Evolutionary conservation across 2,888 invertebrate genomes (phyloP).

Genomic region (Amblyjoppa proteus): DNA sequence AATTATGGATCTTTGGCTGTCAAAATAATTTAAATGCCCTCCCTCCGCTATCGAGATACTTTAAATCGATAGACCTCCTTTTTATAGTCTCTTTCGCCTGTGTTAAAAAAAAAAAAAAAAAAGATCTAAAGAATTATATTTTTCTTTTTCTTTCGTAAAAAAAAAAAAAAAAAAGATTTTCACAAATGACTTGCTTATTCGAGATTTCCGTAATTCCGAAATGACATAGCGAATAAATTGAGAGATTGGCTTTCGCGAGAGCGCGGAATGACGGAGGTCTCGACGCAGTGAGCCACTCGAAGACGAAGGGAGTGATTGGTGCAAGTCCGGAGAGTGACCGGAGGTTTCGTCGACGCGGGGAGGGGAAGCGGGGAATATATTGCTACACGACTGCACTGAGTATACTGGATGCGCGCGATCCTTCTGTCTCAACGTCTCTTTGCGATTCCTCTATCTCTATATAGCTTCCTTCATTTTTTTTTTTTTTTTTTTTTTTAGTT

Average conservation of each 20-base stretch:
- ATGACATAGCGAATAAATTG: constrained; percentile 41
- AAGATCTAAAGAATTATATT: background rate
- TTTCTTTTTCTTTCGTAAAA: background rate
- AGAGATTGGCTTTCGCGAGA: constrained; percentile 39
- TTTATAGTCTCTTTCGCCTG: background rate
- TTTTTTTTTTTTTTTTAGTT: background rate
- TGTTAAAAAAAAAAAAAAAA: background rate
- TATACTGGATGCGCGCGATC: constrained; percentile 63
- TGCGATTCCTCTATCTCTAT: constrained; percentile 51
- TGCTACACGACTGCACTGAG: constrained; percentile 59
- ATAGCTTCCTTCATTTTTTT: constrained; percentile 17
- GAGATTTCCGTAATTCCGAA: constrained; percentile 9
- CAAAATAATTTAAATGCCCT: constrained; percentile 1
- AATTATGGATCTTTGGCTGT: background rate
- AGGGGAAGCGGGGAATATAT: constrained; percentile 17
- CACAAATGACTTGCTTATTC: background rate
- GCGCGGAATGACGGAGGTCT: constrained; percentile 35
- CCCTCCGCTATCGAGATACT: background rate
- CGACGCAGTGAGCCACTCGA: constrained; percentile 40
- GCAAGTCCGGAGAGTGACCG: constrained; percentile 60
- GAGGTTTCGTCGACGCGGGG: constrained; percentile 49
- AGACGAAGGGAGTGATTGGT: constrained; percentile 61
- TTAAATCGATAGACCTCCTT: constrained; percentile 10
- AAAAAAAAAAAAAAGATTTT: background rate
- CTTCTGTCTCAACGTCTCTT: constrained; percentile 62